Evolutionary conservation across 2,113 vertebrate species (phyloP).

Genomic region (Egretta garzetta): DNA sequence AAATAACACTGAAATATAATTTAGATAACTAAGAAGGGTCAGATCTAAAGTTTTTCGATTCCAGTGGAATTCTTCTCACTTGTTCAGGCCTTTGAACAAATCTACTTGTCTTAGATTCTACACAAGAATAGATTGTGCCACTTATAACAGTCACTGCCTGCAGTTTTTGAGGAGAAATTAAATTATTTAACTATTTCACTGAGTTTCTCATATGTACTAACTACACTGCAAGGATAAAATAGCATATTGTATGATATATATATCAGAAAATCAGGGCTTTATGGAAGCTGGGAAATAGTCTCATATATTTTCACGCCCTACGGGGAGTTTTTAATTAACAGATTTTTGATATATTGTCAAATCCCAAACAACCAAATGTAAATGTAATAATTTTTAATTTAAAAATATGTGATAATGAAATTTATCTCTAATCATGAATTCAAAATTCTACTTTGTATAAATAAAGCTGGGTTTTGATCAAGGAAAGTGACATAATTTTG

Average conservation of each 20-base stretch:
- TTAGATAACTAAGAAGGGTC: not conserved
- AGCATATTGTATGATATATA: not conserved
- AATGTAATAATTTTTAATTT: not conserved
- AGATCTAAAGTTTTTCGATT: not conserved
- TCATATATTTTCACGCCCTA: not conserved
- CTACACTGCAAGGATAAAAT: not conserved
- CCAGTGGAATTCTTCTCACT: not conserved
- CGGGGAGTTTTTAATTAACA: not conserved
- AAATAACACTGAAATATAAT: not conserved
- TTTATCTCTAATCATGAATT: not conserved
- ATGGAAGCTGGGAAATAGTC: not conserved
- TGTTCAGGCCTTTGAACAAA: not conserved
- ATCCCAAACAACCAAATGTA: not conserved
- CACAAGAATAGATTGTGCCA: not conserved
- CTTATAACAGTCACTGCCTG: not conserved
- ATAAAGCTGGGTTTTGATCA: not conserved
- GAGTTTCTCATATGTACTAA: not conserved
- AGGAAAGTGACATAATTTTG: not conserved
- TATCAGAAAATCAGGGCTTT: not conserved
- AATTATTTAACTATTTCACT: conserved; percentile 11
- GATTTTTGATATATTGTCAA: not conserved
- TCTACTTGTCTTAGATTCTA: not conserved
- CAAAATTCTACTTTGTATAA: not conserved
- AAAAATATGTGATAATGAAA: not conserved
- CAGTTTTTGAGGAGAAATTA: not conserved